These are phyloP conservation scores for Megaceryle torquata DNA, from an alignment of 2,113 vertebrate genomes.

Conservation along the genomic window DNA sequence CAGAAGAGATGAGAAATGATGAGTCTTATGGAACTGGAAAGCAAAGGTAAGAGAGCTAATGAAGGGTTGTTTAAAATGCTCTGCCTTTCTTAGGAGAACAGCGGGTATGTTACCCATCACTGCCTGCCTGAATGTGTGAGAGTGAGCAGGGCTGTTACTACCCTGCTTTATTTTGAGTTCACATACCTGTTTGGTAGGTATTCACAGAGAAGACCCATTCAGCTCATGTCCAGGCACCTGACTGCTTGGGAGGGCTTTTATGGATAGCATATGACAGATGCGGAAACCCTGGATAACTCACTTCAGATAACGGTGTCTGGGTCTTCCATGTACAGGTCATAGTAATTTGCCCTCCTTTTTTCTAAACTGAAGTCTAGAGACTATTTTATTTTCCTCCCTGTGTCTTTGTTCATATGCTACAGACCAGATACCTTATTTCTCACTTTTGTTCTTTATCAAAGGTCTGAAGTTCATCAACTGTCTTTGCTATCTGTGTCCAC, in stretches of 20 bases:
- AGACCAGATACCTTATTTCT: not conserved
- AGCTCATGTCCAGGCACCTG: not conserved
- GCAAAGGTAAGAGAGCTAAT: not conserved
- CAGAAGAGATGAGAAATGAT: not conserved
- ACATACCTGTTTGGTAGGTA: not conserved
- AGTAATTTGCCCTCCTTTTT: not conserved
- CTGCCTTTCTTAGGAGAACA: not conserved
- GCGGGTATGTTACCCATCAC: rapidly evolving
- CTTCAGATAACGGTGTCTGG: not conserved
- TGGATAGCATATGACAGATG: not conserved
- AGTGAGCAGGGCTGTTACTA: not conserved
- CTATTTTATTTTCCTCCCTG: not conserved
- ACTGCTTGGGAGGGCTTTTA: not conserved
- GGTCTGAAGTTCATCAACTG: not conserved
- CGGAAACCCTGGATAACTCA: not conserved
- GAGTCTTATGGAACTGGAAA: not conserved
- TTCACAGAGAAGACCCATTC: not conserved
- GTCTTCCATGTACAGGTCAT: not conserved
- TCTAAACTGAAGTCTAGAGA: not conserved
- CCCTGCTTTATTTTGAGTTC: not conserved
- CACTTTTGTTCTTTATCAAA: not conserved
- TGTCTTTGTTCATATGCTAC: not conserved
- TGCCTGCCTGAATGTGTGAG: not conserved
- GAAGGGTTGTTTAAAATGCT: not conserved
- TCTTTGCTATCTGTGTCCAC: not conserved